Base-by-base conservation (phyloP, 2,113 vertebrate species). In the Thalassoma bifasciatum region DNA sequence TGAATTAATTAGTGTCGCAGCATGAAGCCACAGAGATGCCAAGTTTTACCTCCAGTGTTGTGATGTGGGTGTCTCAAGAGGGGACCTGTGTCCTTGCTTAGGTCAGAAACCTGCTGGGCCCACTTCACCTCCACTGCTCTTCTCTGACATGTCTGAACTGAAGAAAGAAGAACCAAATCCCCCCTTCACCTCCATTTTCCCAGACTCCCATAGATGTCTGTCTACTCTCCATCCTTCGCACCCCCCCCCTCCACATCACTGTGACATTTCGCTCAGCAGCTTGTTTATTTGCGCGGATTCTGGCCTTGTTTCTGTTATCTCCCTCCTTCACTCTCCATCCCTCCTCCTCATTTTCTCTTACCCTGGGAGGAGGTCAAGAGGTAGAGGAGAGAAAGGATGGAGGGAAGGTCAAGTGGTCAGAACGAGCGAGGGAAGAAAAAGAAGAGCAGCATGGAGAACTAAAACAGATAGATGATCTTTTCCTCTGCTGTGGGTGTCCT, bases 331-430 rank as follows among this genome's bases (percentile, higher is more conserved):
- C 47, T 53, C 54, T 75, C 37, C 14, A 14, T 46, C 44, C 10
- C 49, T 54, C 38, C 44, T 65, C 38, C 66, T 78, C 54, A 23
- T 74, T 78, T 72, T 64, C 61, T 85, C 46, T 34, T 46, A 13
- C 49, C 66, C 40, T 68, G 52, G 11, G 12, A 72, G 21, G 40
- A 57, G 86, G 77, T 85, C 77, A 82, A 82, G 61, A 82, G 85
- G 62, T 59, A 71, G 66, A 77, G 85, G 63, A 56, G 40, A 52
- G 70, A 38, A 68, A 16, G 51, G 52, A 50, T 72, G 58, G 66
- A 71, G 77, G 73, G 59, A 54, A 67, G 84, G 77, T 85, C 71
- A 86, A 71, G n/a, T 57, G 76, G 68, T 75, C 30, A 78, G 61
- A 52, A 69, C 64, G 78, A 75, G 76, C 60, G 77, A 62, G 19